phyloP scores from a whole-genome alignment of 2,888 invertebrate genomes.

The Busseola fusca region DNA sequence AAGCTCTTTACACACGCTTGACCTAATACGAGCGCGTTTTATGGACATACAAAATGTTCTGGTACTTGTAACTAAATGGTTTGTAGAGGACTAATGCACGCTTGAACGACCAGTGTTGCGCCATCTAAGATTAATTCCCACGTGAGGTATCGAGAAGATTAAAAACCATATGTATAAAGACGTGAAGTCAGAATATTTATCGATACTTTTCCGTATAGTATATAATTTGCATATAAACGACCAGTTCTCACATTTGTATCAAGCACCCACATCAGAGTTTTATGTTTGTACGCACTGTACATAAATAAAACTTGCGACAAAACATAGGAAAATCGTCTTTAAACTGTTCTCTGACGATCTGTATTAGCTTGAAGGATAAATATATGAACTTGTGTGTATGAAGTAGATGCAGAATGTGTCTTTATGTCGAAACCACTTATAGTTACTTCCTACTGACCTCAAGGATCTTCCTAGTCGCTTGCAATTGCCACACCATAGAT shows the following conservation, averaged over 20 bases:
- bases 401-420: slow-evolving; percentile 48
- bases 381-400: slow-evolving; percentile 27
- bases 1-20: slow-evolving; percentile 53
- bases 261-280: slow-evolving; percentile 31
- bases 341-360: background rate
- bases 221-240: slow-evolving; percentile 55
- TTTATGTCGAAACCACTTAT: slow-evolving; percentile 57
- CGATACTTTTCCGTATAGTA: slow-evolving; percentile 48
- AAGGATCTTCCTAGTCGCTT: slow-evolving; percentile 65
- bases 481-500: slow-evolving; percentile 52
- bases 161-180: slow-evolving; percentile 10
- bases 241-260: slow-evolving; percentile 47
- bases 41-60: slow-evolving; percentile 51
- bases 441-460: slow-evolving; percentile 60
- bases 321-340: slow-evolving; percentile 31
- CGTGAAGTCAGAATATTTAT: slow-evolving; percentile 44
- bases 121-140: slow-evolving; percentile 21
- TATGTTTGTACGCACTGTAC: slow-evolving; percentile 39
- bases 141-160: slow-evolving; percentile 28
- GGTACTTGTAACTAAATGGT: slow-evolving; percentile 42
- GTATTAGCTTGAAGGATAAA: slow-evolving; percentile 23
- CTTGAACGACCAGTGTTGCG: slow-evolving; percentile 40
- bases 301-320: slow-evolving; percentile 28
- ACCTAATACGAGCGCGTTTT: slow-evolving; percentile 50
- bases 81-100: slow-evolving; percentile 43